phyloP scores from a whole-genome alignment of 2,113 vertebrate genomes.

The Chaenogobius annularis region DNA sequence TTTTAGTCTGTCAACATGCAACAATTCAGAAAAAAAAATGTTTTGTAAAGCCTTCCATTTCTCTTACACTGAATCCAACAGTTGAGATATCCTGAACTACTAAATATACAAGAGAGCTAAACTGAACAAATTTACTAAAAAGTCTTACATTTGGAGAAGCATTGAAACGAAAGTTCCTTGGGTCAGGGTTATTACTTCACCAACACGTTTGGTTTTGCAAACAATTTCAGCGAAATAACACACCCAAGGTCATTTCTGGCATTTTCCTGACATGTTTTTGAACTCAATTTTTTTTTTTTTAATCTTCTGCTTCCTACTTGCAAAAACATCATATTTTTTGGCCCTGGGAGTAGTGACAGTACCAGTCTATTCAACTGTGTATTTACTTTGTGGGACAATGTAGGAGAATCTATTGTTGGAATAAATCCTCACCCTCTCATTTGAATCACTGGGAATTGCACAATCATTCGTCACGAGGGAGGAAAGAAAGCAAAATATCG shows the following conservation, averaged over 20 bases:
- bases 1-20: too few relatives aligned
- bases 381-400: conserved; percentile 45
- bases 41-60: too few relatives aligned
- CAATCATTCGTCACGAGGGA: conserved; percentile 63
- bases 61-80: too few relatives aligned
- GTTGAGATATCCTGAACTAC: neutral
- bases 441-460: conserved; percentile 47
- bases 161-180: neutral
- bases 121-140: neutral
- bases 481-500: conserved; percentile 55
- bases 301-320: conserved; percentile 2
- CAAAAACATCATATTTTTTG: conserved; percentile 24
- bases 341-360: conserved; percentile 27
- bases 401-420: conserved; percentile 62
- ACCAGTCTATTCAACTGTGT: conserved; percentile 14
- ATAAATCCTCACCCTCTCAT: conserved; percentile 68
- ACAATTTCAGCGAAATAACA: neutral
- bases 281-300: conserved; percentile 14
- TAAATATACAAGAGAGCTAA: neutral
- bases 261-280: conserved; percentile 17
- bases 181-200: neutral
- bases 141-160: neutral
- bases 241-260: neutral
- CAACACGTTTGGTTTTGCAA: neutral
- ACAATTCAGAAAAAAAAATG: too few relatives aligned